phyloP scores from a whole-genome alignment of 2,113 vertebrate genomes.

The Gnathonemus longibarbis region DNA sequence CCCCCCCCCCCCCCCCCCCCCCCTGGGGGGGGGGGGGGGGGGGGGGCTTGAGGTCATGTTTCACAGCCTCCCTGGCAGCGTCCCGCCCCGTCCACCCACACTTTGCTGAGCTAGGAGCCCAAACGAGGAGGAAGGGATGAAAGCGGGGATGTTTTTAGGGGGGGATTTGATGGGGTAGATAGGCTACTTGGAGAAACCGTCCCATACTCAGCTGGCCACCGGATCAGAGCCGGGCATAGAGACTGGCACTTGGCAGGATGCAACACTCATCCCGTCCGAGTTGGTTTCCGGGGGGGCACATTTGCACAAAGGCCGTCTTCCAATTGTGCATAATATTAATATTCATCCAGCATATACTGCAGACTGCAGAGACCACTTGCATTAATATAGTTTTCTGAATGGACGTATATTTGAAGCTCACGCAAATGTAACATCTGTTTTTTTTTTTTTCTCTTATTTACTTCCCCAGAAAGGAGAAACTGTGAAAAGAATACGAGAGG shows the following conservation, averaged over 20 bases:
- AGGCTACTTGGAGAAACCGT: background rate
- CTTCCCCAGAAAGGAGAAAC: slow-evolving; percentile 84
- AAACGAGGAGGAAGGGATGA: background rate
- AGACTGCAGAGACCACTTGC: slow-evolving; percentile 6
- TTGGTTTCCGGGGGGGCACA: slow-evolving; percentile 2
- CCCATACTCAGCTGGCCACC: background rate
- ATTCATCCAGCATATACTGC: slow-evolving; percentile 19
- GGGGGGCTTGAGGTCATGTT: too few relatives aligned
- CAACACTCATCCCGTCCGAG: background rate
- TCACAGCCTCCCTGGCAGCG: too few relatives aligned
- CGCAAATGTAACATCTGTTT: slow-evolving; percentile 11
- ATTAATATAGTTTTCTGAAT: background rate
- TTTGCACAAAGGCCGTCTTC: slow-evolving; percentile 18
- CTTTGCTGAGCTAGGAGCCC: background rate
- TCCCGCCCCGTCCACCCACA: background rate
- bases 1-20: too few relatives aligned
- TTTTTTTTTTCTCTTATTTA: slow-evolving; percentile 35
- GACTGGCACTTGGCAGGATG: background rate
- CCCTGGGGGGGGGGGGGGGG: too few relatives aligned
- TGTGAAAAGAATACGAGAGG: slow-evolving; percentile 86
- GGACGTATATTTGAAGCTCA: background rate
- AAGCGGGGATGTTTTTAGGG: background rate
- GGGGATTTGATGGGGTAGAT: background rate
- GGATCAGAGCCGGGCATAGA: background rate
- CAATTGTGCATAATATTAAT: slow-evolving; percentile 20